phyloP scores from a whole-genome alignment of 2,888 invertebrate species.

The Glaucopsyche alexis region DNA sequence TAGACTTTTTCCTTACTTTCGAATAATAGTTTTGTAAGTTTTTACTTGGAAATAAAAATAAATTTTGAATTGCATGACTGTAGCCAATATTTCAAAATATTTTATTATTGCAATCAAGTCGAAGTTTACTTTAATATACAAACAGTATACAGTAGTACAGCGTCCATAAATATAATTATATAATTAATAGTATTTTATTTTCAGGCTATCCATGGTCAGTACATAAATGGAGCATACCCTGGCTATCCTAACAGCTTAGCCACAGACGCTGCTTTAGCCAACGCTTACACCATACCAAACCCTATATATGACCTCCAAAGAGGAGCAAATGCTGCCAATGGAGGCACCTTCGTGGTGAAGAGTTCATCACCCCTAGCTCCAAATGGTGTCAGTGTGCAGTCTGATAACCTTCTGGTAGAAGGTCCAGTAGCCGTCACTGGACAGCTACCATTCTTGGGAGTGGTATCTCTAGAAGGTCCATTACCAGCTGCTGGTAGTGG shows the following conservation, averaged over 20 bases:
- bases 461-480: conserved; percentile 48
- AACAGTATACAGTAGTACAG: no score
- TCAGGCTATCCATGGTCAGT: conserved; percentile 10
- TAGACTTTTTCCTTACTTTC: no score
- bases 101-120: no score
- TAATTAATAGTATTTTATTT: neutral
- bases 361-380: conserved; percentile 48
- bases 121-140: no score
- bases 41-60: no score
- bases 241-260: neutral
- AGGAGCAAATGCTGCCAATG: conserved; percentile 25
- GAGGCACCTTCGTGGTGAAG: conserved; percentile 38
- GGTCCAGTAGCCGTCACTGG: conserved; percentile 46
- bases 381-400: conserved; percentile 45
- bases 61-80: no score
- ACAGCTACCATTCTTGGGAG: conserved; percentile 44
- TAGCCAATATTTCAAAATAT: no score
- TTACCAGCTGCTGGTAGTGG: conserved; percentile 48
- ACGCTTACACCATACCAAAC: conserved; percentile 13
- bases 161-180: no score
- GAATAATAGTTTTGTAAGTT: no score
- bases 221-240: conserved; percentile 10
- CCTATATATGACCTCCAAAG: conserved; percentile 1
- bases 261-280: conserved; percentile 6
- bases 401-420: conserved; percentile 49